phyloP scores from a whole-genome alignment of 2,113 vertebrate genomes.

The Pteropus alecto region DNA sequence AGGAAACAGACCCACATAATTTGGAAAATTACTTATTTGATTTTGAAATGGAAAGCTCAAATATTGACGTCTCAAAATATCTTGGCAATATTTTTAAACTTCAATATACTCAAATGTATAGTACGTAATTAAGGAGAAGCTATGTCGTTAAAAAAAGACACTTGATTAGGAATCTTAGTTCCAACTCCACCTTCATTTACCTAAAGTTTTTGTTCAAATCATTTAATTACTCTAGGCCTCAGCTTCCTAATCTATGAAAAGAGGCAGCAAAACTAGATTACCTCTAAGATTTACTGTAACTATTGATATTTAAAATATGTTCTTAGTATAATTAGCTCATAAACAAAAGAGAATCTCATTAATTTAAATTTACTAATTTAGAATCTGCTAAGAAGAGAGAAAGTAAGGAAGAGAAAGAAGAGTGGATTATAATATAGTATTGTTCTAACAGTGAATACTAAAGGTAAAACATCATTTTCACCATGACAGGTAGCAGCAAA shows the following conservation, averaged over 20 bases:
- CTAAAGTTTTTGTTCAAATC: not conserved
- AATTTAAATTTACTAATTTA: constrained; percentile 28
- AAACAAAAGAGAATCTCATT: constrained; percentile 22
- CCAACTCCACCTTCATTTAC: not conserved
- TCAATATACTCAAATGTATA: not conserved
- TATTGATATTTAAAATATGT: constrained; percentile 13
- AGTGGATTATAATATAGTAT: not conserved
- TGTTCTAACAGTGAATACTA: not conserved
- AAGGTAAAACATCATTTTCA: constrained; percentile 38
- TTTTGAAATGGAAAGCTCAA: constrained; percentile 39
- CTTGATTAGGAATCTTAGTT: not conserved
- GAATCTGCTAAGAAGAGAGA: not conserved
- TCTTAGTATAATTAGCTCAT: not conserved
- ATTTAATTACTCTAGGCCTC: not conserved
- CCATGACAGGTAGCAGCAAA: not conserved
- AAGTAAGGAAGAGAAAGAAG: not conserved
- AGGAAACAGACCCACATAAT: not conserved
- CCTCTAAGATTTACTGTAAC: not conserved
- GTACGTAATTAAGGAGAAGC: not conserved
- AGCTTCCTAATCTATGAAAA: constrained; percentile 28
- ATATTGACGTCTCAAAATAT: constrained; percentile 10
- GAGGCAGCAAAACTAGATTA: not conserved
- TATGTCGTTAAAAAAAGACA: not conserved
- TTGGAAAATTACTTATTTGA: not conserved
- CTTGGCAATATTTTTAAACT: constrained; percentile 13